Conservation (phyloP, 2,888 invertebrate species). For the Peribatodes rhomboidaria region DNA sequence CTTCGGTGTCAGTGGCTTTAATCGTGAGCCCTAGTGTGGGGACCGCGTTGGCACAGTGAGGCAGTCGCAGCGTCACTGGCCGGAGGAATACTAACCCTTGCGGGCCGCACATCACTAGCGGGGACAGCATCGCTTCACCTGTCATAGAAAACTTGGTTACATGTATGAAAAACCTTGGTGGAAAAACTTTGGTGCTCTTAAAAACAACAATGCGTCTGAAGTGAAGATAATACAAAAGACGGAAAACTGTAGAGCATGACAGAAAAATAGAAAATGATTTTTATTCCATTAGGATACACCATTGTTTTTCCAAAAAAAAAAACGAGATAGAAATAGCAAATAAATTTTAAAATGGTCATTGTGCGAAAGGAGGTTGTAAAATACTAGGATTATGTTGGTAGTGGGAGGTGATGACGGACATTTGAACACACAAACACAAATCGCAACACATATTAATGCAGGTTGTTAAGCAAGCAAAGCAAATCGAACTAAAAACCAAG, state of each 20-base stretch:
- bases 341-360: slow-evolving; percentile 16
- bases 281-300: slow-evolving; percentile 16
- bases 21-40: slow-evolving; percentile 92
- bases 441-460: slow-evolving; percentile 77
- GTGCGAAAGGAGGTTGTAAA: slow-evolving; percentile 39
- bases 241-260: not conserved
- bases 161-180: slow-evolving; percentile 10
- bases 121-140: slow-evolving; percentile 98
- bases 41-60: slow-evolving; percentile 93
- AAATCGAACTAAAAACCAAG: slow-evolving; percentile 29
- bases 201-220: slow-evolving; percentile 5
- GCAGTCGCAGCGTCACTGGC: slow-evolving; percentile 96
- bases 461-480: slow-evolving; percentile 60
- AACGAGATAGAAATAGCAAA: slow-evolving; percentile 12
- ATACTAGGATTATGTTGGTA: slow-evolving; percentile 40
- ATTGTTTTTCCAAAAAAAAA: slow-evolving; percentile 35
- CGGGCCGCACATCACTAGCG: slow-evolving; percentile 98
- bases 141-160: slow-evolving; percentile 46
- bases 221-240: slow-evolving; percentile 8
- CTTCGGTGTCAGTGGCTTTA: slow-evolving; percentile 93
- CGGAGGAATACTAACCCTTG: slow-evolving; percentile 95
- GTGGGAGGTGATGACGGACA: slow-evolving; percentile 48
- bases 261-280: not conserved
- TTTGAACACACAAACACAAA: slow-evolving; percentile 84
- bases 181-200: slow-evolving; percentile 39